These are phyloP conservation scores for Chloropsis hardwickii DNA, from an alignment of 2,113 vertebrate genomes.

Conservation along the genomic window DNA sequence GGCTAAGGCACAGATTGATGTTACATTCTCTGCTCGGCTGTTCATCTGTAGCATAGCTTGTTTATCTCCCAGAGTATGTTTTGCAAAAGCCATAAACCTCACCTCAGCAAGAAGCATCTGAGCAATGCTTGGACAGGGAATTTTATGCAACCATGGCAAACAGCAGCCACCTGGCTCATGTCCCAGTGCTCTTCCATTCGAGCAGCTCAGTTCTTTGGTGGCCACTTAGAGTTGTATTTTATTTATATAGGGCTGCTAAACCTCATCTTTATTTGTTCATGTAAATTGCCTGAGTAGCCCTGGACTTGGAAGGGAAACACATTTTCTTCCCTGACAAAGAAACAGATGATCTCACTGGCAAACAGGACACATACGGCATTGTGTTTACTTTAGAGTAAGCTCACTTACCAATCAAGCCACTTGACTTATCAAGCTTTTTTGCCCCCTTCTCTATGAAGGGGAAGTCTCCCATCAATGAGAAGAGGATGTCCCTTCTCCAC, in stretches of 20 bases:
- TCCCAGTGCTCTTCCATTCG: not conserved
- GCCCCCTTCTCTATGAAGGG: not conserved
- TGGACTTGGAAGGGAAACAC: constrained; percentile 50
- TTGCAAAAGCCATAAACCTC: constrained; percentile 6
- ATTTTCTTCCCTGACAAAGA: constrained; percentile 59
- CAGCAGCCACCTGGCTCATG: constrained; percentile 27
- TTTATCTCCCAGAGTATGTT: constrained; percentile 1
- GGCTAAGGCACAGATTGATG: not conserved
- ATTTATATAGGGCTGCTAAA: constrained; percentile 60
- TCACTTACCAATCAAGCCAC: constrained; percentile 41
- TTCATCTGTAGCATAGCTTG: not conserved
- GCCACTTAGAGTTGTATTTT: constrained; percentile 52
- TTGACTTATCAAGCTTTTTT: not conserved
- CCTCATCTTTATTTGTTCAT: constrained; percentile 66
- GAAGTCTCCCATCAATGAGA: not conserved
- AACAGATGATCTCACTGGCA: constrained; percentile 62
- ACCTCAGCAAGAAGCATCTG: constrained; percentile 11
- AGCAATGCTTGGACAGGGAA: not conserved
- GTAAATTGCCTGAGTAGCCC: constrained; percentile 57
- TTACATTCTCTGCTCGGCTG: not conserved
- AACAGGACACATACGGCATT: constrained; percentile 30
- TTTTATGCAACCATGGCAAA: constrained; percentile 38
- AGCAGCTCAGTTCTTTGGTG: constrained; percentile 53
- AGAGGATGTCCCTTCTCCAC: constrained; percentile 40
- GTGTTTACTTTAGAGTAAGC: constrained; percentile 36